Percentiles rank a stretch among this genome's conserved stretches.
These are phyloP conservation scores for Oopsacas minuta DNA, from an alignment of 37 sponge, comb jelly and placozoan species.

Conservation along the genomic window DNA sequence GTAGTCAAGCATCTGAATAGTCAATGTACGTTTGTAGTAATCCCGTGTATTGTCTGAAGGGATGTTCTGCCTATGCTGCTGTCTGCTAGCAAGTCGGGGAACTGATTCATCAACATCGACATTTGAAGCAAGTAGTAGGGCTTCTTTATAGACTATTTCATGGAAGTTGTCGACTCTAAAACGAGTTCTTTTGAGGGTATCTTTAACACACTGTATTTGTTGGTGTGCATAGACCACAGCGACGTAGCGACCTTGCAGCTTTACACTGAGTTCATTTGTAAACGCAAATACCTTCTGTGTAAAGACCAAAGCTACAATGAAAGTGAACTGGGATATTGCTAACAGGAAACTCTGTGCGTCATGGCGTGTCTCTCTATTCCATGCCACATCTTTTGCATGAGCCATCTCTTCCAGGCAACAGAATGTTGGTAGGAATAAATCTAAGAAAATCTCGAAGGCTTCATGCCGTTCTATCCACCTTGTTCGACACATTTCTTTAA, in stretches of 20 bases:
- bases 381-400: conserved; percentile 21
- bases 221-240: conserved; percentile 39
- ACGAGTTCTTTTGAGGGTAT: conserved; percentile 16
- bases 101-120: too few species aligned
- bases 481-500: neutral
- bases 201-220: conserved; percentile 32
- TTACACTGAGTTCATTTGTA: conserved; percentile 43
- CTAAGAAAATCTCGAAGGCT: conserved; percentile 13
- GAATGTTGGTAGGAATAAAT: neutral
- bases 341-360: conserved; percentile 40
- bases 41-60: too few species aligned
- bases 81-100: too few species aligned
- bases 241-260: conserved; percentile 36
- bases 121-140: neutral
- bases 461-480: conserved; percentile 23
- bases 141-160: conserved; percentile 21
- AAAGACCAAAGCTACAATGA: conserved; percentile 29
- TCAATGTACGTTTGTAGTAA: too few species aligned
- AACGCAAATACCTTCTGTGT: conserved; percentile 31
- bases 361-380: conserved; percentile 39
- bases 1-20: too few species aligned
- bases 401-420: conserved; percentile 6
- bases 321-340: conserved; percentile 38
- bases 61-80: too few species aligned
- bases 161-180: conserved; percentile 26